Evolutionary conservation across 2,888 invertebrate genomes (phyloP).

Genomic region (Drosophila prostipennis): DNA sequence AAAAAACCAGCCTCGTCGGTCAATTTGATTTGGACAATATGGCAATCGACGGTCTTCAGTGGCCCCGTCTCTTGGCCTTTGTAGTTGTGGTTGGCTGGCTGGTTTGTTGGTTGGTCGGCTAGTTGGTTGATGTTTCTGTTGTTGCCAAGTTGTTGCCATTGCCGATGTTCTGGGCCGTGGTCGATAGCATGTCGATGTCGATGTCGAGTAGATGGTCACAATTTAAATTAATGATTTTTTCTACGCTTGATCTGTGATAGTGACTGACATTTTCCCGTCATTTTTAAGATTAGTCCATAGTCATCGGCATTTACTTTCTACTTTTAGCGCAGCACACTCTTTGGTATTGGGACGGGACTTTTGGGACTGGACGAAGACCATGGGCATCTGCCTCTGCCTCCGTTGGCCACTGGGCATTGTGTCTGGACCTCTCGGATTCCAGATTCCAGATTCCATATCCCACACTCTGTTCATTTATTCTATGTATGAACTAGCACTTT

Average conservation of each 20-base stretch:
- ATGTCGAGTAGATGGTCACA: conserved; percentile 77
- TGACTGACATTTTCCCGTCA: conserved; percentile 77
- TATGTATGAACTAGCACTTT: conserved; percentile 71
- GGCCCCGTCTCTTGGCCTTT: conserved; percentile 36
- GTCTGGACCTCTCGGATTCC: conserved; percentile 8
- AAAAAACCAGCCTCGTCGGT: conserved; percentile 47
- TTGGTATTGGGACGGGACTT: not conserved
- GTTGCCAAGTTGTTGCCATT: conserved; percentile 8
- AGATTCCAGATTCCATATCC: not conserved
- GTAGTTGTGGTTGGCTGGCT: conserved; percentile 21
- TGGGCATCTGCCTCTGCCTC: conserved; percentile 10
- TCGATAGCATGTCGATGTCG: conserved; percentile 45
- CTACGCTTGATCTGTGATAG: conserved; percentile 80
- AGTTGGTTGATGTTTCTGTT: conserved; percentile 19
- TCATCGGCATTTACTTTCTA: conserved; percentile 77
- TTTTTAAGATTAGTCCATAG: conserved; percentile 72
- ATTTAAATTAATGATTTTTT: conserved; percentile 82
- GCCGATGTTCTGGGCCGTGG: conserved; percentile 56
- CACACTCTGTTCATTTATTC: conserved; percentile 51
- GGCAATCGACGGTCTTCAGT: conserved; percentile 52
- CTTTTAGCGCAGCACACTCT: conserved; percentile 42
- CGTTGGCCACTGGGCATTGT: conserved; percentile 19
- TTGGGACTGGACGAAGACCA: conserved; percentile 10
- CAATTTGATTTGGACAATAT: conserved; percentile 66
- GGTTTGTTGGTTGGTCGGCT: conserved; percentile 19